Conservation (phyloP, 2,888 invertebrate genomes). For the Anorthoa munda region DNA sequence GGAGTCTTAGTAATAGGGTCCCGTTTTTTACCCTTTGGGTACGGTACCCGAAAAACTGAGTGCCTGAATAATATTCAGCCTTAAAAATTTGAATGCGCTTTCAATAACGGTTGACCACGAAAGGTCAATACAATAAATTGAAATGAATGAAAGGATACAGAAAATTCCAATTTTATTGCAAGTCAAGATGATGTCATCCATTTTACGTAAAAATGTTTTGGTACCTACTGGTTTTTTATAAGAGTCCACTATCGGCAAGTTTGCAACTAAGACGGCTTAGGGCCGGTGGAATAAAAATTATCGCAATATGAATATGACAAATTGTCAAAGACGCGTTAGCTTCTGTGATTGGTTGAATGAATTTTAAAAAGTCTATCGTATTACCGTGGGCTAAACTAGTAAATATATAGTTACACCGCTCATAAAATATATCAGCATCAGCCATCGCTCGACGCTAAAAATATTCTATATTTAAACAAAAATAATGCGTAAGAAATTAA, state of each 20-base stretch:
- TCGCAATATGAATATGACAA: too few species aligned
- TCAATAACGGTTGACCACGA: slow-evolving; percentile 18
- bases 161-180: not conserved
- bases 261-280: too few species aligned
- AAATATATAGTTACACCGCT: not conserved
- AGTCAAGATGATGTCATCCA: not conserved
- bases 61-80: not conserved
- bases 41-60: too few species aligned
- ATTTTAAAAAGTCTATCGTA: too few species aligned
- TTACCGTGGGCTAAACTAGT: not conserved
- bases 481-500: slow-evolving; percentile 37
- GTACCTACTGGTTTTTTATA: not conserved
- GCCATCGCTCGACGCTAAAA: slow-evolving; percentile 18
- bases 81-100: slow-evolving; percentile 16
- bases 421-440: slow-evolving; percentile 22
- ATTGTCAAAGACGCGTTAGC: too few species aligned
- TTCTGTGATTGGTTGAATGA: too few species aligned
- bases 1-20: too few species aligned
- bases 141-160: slow-evolving; percentile 5
- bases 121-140: slow-evolving; percentile 36
- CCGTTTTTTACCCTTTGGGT: too few species aligned
- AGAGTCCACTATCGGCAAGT: not conserved
- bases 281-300: too few species aligned
- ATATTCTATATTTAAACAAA: slow-evolving; percentile 49
- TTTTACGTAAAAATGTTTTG: not conserved